Evolutionary conservation across 2,888 invertebrate species (phyloP).

Genomic region (Cataglyphis livida): DNA sequence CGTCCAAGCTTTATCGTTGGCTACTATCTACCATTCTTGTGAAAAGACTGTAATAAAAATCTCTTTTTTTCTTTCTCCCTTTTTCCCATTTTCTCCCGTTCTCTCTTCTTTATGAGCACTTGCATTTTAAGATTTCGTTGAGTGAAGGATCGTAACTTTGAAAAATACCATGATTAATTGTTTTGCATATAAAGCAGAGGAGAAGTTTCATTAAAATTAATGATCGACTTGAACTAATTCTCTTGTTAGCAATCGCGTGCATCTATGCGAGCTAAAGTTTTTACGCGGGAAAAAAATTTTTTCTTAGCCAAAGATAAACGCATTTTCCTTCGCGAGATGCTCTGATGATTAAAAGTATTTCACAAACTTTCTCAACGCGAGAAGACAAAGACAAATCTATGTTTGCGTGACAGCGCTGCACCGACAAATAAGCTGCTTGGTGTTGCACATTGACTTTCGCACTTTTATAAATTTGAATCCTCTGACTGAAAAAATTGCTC

Average conservation of each 20-base stretch:
- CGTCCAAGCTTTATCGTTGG: neutral
- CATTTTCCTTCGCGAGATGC: neutral
- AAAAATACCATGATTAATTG: slow-evolving; percentile 1
- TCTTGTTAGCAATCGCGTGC: neutral
- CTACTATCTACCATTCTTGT: neutral
- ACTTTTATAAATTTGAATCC: slow-evolving; percentile 60
- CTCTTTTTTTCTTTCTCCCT: neutral
- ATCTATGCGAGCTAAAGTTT: neutral
- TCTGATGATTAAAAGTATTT: slow-evolving; percentile 33
- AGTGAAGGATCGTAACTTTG: neutral
- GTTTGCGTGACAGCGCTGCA: neutral
- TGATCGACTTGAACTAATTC: slow-evolving; percentile 4
- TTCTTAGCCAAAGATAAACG: neutral
- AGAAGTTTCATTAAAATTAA: neutral
- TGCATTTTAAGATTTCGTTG: neutral
- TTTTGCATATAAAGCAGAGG: neutral
- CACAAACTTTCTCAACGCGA: slow-evolving; percentile 17
- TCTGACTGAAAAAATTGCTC: slow-evolving; percentile 54
- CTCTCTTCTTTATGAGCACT: neutral
- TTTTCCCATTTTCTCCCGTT: neutral
- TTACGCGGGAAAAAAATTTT: neutral
- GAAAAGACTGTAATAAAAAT: neutral
- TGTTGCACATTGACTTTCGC: slow-evolving; percentile 45
- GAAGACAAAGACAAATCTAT: slow-evolving; percentile 40
- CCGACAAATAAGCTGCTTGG: slow-evolving; percentile 22